These are phyloP conservation scores for Forbesichthys papilliferus DNA, from an alignment of 2,113 vertebrate genomes.

Conservation along the genomic window DNA sequence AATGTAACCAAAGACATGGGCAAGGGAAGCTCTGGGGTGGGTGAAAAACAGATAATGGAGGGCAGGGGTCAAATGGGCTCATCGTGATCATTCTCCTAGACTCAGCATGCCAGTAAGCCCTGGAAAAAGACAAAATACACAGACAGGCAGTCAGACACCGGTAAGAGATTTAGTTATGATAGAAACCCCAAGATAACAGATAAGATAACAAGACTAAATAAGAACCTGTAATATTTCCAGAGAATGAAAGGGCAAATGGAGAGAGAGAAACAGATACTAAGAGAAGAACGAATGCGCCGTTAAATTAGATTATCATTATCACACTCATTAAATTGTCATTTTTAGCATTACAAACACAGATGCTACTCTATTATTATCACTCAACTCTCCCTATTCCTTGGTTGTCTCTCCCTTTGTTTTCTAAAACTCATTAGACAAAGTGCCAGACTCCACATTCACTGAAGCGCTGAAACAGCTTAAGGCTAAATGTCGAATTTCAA, in stretches of 20 bases:
- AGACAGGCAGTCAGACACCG: too few species aligned
- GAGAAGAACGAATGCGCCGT: slow-evolving; percentile 38
- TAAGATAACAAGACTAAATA: slow-evolving; percentile 13
- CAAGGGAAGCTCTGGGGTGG: not conserved
- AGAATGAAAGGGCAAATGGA: not conserved
- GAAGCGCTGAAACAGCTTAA: slow-evolving; percentile 20
- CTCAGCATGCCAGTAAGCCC: not conserved
- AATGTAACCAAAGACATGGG: too few species aligned
- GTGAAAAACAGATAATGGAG: slow-evolving; percentile 18
- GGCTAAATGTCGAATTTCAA: not conserved
- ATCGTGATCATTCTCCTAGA: slow-evolving; percentile 31
- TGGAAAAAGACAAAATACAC: too few species aligned
- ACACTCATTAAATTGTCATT: slow-evolving; percentile 70
- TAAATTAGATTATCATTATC: slow-evolving; percentile 68
- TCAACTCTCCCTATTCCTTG: slow-evolving; percentile 15
- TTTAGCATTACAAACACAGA: slow-evolving; percentile 57
- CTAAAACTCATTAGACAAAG: slow-evolving; percentile 31
- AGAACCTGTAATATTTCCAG: slow-evolving; percentile 10
- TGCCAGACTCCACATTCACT: slow-evolving; percentile 9
- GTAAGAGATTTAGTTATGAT: not conserved
- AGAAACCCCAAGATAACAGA: slow-evolving; percentile 9
- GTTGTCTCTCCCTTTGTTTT: slow-evolving; percentile 26
- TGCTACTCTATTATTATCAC: slow-evolving; percentile 52
- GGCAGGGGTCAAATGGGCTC: slow-evolving; percentile 12
- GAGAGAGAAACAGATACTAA: slow-evolving; percentile 1